Evolutionary conservation across 2,797 vertebrate genomes (phyloP).

Genomic region (Tiaroga cobitis): DNA sequence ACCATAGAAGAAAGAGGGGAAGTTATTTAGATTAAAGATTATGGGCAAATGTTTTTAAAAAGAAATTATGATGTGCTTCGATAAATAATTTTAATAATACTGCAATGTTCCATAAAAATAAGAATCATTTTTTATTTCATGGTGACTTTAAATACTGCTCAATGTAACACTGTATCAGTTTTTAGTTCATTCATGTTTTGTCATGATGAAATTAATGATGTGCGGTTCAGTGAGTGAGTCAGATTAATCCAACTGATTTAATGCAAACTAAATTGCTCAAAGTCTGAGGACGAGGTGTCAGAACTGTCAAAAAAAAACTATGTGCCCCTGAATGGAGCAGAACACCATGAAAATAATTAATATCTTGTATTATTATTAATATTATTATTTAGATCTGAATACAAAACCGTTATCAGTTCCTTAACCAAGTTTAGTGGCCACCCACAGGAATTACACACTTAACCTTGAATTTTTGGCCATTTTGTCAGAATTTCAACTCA

Average conservation of each 20-base stretch:
- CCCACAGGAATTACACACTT: not conserved
- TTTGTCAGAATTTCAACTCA: not conserved
- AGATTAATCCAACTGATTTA: not conserved
- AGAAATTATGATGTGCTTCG: not conserved
- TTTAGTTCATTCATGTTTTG: not conserved
- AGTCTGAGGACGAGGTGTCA: not conserved
- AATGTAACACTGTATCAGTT: not conserved
- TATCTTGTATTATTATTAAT: not conserved
- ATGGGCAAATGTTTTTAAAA: not conserved
- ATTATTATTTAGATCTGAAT: not conserved
- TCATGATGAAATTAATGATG: not conserved
- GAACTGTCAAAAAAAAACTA: not conserved
- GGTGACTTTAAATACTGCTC: not conserved
- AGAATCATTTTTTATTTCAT: not conserved
- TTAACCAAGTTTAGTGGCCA: not conserved
- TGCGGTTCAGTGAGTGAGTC: not conserved
- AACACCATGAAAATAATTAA: not conserved
- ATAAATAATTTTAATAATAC: not conserved
- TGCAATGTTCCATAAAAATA: not conserved
- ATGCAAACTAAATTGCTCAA: not conserved
- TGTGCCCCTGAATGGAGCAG: not conserved
- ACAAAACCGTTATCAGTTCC: not conserved
- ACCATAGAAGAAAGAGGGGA: not conserved
- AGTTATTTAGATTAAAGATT: not conserved
- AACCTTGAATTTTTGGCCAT: not conserved